These are phyloP conservation scores for Caenorhabditis virilis DNA, from an alignment of 2,888 invertebrate species.

Conservation along the genomic window DNA sequence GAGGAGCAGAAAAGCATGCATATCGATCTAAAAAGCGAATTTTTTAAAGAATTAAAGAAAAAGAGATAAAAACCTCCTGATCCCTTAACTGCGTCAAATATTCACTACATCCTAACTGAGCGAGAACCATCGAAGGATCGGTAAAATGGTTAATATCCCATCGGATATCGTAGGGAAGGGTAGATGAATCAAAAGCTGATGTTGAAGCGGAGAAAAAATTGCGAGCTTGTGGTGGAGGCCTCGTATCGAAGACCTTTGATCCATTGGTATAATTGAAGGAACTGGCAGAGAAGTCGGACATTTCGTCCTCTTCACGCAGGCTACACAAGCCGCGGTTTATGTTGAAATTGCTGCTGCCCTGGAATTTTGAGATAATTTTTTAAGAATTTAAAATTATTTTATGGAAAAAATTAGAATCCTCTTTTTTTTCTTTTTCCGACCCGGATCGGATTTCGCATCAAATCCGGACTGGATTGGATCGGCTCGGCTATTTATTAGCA, in stretches of 20 bases:
- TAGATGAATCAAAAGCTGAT: conserved; percentile 49
- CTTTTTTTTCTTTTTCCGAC: conserved; percentile 1
- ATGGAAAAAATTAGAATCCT: no score
- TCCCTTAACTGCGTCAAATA: conserved; percentile 62
- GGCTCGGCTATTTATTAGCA: no score
- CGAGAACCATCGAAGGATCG: conserved; percentile 64
- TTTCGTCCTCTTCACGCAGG: conserved; percentile 60
- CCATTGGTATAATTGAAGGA: conserved; percentile 22
- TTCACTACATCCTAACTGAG: conserved; percentile 64
- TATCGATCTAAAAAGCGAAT: conserved; percentile 60
- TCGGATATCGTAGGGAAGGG: conserved; percentile 43
- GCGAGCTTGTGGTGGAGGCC: background rate
- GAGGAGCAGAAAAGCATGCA: conserved; percentile 64
- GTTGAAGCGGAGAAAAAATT: conserved; percentile 48
- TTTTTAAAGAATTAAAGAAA: background rate
- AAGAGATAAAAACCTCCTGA: conserved; percentile 61
- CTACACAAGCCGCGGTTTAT: no score
- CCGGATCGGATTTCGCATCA: background rate
- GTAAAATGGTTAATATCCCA: conserved; percentile 62
- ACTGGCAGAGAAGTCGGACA: conserved; percentile 38
- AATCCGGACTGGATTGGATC: no score
- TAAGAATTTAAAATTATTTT: no score
- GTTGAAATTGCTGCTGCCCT: no score
- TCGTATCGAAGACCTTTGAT: conserved; percentile 15
- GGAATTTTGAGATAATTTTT: no score